These are phyloP conservation scores for Ptychadena robeensis DNA, from an alignment of 2,797 vertebrate species.

Conservation along the genomic window DNA sequence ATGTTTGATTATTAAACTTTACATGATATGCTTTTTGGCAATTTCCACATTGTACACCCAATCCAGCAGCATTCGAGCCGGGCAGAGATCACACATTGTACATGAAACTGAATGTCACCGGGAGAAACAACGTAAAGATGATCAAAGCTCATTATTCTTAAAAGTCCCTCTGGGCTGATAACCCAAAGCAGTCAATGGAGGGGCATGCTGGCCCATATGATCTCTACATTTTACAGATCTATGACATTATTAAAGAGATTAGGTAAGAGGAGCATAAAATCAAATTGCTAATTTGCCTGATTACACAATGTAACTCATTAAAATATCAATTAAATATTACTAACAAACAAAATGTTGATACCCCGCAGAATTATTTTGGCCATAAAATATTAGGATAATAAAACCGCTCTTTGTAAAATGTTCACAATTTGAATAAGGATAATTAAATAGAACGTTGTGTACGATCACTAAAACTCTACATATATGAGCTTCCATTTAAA, in stretches of 20 bases:
- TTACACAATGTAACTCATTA: neutral
- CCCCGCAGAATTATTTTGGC: constrained; percentile 3
- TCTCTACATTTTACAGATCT: neutral
- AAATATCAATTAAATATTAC: neutral
- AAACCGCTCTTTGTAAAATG: neutral
- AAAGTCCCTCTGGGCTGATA: neutral
- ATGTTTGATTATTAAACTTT: too few species aligned
- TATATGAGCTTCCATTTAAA: neutral
- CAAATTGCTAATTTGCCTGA: neutral
- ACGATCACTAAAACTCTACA: neutral
- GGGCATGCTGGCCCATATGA: neutral
- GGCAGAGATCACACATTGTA: neutral
- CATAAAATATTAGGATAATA: constrained; percentile 18
- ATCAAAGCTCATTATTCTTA: neutral
- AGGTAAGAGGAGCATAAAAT: neutral
- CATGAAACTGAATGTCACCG: neutral
- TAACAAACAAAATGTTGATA: neutral
- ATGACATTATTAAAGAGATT: neutral
- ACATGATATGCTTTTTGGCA: neutral
- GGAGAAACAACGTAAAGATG: neutral
- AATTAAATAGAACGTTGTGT: constrained; percentile 1
- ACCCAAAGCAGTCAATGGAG: neutral
- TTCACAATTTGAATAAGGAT: constrained; percentile 3
- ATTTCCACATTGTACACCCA: neutral
- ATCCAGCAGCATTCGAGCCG: neutral